Evolutionary conservation across 1,140 invertebrate genomes (phyloP).

Genomic region (Microplitis mediator): DNA sequence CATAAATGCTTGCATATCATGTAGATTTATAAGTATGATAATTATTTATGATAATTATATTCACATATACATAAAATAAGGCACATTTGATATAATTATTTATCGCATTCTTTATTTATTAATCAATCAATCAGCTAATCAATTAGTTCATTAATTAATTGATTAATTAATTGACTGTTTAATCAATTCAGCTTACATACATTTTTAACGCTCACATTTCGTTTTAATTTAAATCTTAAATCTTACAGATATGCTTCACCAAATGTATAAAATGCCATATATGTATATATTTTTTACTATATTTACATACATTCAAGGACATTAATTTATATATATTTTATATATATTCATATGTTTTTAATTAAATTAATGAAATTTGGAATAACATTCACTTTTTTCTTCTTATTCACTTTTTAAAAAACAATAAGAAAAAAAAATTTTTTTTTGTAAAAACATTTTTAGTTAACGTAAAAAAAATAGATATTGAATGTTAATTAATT

Average conservation of each 20-base stretch:
- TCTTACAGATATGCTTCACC: conserved; percentile 53
- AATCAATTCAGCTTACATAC: conserved; percentile 4
- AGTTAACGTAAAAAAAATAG: too few species aligned
- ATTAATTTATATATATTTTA: conserved; percentile 13
- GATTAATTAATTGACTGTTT: conserved; percentile 16
- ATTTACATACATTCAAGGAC: conserved; percentile 28
- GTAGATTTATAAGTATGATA: conserved; percentile 47
- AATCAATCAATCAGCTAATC: conserved; percentile 33
- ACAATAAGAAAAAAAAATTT: too few species aligned
- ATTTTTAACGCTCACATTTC: neutral
- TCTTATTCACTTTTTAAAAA: too few species aligned
- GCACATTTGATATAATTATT: conserved; percentile 60
- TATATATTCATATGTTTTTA: neutral
- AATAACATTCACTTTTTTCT: too few species aligned
- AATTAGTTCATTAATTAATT: conserved; percentile 38
- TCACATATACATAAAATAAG: conserved; percentile 59
- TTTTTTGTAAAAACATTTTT: too few species aligned
- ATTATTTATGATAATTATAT: conserved; percentile 54
- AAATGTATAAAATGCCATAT: conserved; percentile 56
- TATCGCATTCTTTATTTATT: conserved; percentile 37
- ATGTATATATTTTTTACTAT: conserved; percentile 35
- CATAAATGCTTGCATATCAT: conserved; percentile 58
- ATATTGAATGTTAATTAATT: too few species aligned
- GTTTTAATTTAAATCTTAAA: conserved; percentile 21
- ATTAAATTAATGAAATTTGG: neutral